Conservation (phyloP, 2,888 invertebrate species). For the Pseudeuparius sepicola region DNA sequence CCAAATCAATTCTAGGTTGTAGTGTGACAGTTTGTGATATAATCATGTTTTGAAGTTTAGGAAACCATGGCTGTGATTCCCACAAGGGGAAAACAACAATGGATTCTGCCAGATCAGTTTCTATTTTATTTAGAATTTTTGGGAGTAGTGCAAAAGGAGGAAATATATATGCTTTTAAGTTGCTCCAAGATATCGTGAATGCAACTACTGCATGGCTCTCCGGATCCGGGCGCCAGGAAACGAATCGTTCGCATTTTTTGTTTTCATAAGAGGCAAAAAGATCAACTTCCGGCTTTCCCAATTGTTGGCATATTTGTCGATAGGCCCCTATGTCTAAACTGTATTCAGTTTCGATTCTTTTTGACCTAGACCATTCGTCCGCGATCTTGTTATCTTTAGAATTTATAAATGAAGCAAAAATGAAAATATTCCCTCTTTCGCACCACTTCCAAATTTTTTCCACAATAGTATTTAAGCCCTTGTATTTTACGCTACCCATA, state of each 20-base stretch:
- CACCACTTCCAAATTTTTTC: constrained; percentile 14
- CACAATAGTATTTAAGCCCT: constrained; percentile 6
- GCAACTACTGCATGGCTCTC: constrained; percentile 2
- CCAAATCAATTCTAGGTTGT: constrained; percentile 6
- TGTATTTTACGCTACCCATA: constrained; percentile 9
- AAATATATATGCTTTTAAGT: too few relatives aligned
- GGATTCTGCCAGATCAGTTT: constrained; percentile 7
- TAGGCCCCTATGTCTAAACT: constrained; percentile 1
- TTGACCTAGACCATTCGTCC: constrained; percentile 11
- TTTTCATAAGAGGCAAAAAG: constrained; percentile 11
- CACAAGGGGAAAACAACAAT: constrained; percentile 9
- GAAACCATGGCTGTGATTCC: constrained; percentile 10
- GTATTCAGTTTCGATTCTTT: constrained; percentile 6
- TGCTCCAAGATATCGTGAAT: constrained; percentile 4
- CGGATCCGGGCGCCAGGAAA: constrained; percentile 5
- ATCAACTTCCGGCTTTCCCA: constrained; percentile 9
- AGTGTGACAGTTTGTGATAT: not conserved
- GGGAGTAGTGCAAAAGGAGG: constrained; percentile 11
- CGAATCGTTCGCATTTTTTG: constrained; percentile 11
- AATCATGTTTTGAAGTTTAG: constrained; percentile 1
- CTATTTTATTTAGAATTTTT: constrained; percentile 10
- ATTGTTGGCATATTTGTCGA: not conserved
- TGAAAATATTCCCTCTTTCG: constrained; percentile 9
- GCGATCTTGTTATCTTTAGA: constrained; percentile 14
- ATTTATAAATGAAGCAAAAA: constrained; percentile 12